Evolutionary conservation across 2,797 vertebrate species (phyloP), one percentile per base, ranked within the genome.

Genomic region (Eutrigla gurnardus): DNA sequence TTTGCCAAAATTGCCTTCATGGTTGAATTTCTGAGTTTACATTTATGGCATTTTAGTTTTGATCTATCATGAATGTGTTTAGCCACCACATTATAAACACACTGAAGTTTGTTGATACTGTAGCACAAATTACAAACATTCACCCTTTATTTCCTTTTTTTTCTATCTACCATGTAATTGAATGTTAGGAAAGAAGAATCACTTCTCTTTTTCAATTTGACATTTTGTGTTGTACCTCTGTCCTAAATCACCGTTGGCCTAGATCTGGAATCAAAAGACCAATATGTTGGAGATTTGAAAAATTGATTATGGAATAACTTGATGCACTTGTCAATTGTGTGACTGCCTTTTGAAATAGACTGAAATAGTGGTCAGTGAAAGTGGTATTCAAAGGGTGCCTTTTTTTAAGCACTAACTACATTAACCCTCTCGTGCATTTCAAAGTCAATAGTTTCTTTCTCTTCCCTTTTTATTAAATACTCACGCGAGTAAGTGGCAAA

Each of bases 1-100:
- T 90, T 89, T 91, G 88, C 90, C 89, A 92, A 93, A 92, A 86
- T 83, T 32, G 47, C 84, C 68, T 73, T 85, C 65, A 78, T 80
- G 45, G 65, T 87, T 91, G 59, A 76, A 72, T 77, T 79, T 86
- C 8, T 86, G 64, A 78, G 86, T 93, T 91, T 92, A 91, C 82
- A 87, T 88, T 59, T 78, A 82, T 82, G 64, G 81, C 80, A 52
- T 89, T 84, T 85, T 86, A 81, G 72, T 87, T 67, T 83, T 84
- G 62, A 61, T 83, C 73, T 77, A 40, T 73, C 14, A 18, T 75
- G 47, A 86, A 83, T 86, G 80, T 84, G 86, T 84, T 76, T 65
- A 71, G 37, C 78, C 75, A 74, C 80, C 57, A 65, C 64, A 75
- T 14, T 80, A 79, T 78, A 52, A 84, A 73, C 73, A 71, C 77